Conservation (phyloP, 1,140 invertebrate species). For the Plectrocnemia conspersa region DNA sequence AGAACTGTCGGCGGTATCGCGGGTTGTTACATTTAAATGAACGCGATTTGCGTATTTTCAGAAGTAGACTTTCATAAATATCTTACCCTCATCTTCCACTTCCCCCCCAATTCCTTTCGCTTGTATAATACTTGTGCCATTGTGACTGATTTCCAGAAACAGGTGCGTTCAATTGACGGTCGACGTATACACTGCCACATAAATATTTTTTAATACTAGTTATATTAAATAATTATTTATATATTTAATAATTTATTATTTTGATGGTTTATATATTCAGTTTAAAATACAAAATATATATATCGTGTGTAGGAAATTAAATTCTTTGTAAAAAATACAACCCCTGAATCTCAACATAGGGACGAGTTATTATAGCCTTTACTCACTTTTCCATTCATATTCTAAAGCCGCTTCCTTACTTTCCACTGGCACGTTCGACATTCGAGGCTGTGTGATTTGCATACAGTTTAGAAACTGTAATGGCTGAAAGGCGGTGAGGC, state of each 20-base stretch:
- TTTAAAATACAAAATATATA: too few species aligned
- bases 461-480: slow-evolving; percentile 33
- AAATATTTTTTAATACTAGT: too few species aligned
- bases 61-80: slow-evolving; percentile 32
- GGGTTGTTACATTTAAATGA: slow-evolving; percentile 33
- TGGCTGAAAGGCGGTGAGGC: slow-evolving; percentile 22
- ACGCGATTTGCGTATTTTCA: slow-evolving; percentile 34
- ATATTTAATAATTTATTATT: too few species aligned
- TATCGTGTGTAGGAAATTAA: too few species aligned
- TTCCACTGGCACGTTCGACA: slow-evolving; percentile 20
- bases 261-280: too few species aligned
- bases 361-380: slow-evolving; percentile 22
- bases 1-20: slow-evolving; percentile 22
- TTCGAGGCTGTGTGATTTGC: slow-evolving; percentile 31
- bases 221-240: too few species aligned
- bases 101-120: slow-evolving; percentile 15
- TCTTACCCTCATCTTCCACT: slow-evolving; percentile 14
- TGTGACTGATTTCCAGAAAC: slow-evolving; percentile 16
- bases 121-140: slow-evolving; percentile 17
- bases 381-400: slow-evolving; percentile 33
- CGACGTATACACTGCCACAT: too few species aligned
- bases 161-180: too few species aligned
- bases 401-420: slow-evolving; percentile 25
- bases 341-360: too few species aligned
- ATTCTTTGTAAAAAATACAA: too few species aligned